Evolutionary conservation across 2,113 vertebrate genomes (phyloP).

Genomic region (Pseudonaja textilis): DNA sequence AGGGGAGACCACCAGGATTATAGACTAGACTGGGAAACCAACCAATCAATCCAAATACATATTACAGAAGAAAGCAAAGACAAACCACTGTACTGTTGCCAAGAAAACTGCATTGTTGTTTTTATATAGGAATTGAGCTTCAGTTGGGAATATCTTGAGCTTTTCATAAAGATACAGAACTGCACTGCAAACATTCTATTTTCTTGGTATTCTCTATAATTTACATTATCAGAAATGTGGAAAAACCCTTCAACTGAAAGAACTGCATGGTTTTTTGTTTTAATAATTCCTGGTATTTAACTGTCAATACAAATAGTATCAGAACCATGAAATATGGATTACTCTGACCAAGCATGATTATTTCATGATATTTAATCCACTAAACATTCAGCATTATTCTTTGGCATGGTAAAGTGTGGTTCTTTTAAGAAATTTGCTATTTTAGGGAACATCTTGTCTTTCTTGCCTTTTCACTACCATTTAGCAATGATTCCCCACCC

Average conservation of each 20-base stretch:
- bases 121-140: background rate
- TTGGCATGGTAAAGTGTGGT: background rate
- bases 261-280: background rate
- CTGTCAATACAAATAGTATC: background rate
- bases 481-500: background rate
- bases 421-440: background rate
- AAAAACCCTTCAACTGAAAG: background rate
- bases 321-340: background rate
- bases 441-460: slow-evolving; percentile 13
- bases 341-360: background rate
- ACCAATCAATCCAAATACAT: background rate
- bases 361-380: background rate
- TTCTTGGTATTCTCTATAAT: background rate
- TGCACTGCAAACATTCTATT: background rate
- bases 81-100: background rate
- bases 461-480: background rate
- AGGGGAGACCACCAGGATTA: background rate
- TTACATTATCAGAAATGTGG: background rate
- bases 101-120: background rate
- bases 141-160: background rate
- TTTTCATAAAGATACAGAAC: background rate
- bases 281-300: slow-evolving; percentile 10
- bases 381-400: background rate
- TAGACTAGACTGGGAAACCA: background rate
- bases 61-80: background rate